Evolutionary conservation across 1,140 invertebrate species (phyloP).

Genomic region (Heliothis subflexa): DNA sequence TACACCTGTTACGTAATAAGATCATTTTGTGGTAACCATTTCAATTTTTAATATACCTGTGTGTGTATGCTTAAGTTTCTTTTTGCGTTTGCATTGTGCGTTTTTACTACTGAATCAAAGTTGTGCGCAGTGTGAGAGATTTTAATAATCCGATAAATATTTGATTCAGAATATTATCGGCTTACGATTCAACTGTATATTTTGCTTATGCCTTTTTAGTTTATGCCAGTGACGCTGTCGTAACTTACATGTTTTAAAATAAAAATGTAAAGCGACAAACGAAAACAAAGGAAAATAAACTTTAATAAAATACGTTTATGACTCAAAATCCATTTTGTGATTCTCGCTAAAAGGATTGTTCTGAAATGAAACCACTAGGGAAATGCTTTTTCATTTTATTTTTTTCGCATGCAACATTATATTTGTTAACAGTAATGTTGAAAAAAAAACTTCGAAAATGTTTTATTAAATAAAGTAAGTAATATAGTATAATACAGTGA

Average conservation of each 20-base stretch:
- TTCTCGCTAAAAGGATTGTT: background rate
- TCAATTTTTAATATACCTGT: no score
- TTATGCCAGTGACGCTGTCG: no score
- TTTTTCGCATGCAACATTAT: background rate
- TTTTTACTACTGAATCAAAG: no score
- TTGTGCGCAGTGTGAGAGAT: no score
- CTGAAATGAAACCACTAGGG: background rate
- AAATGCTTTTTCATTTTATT: slow-evolving; percentile 8
- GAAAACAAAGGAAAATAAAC: slow-evolving; percentile 20
- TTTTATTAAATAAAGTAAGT: background rate
- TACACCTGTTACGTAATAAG: no score
- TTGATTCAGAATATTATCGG: no score
- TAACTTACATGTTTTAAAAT: background rate
- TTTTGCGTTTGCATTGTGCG: no score
- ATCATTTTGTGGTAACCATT: no score
- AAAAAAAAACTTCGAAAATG: background rate
- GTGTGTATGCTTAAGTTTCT: no score
- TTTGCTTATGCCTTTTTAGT: no score
- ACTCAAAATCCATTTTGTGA: background rate
- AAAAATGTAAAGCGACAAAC: background rate
- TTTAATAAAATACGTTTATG: background rate
- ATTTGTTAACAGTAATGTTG: slow-evolving; percentile 9
- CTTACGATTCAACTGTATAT: no score
- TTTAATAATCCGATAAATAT: no score
- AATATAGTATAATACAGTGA: background rate